Conservation (phyloP, 2,113 vertebrate genomes). For the Colistium nudipinnis region DNA sequence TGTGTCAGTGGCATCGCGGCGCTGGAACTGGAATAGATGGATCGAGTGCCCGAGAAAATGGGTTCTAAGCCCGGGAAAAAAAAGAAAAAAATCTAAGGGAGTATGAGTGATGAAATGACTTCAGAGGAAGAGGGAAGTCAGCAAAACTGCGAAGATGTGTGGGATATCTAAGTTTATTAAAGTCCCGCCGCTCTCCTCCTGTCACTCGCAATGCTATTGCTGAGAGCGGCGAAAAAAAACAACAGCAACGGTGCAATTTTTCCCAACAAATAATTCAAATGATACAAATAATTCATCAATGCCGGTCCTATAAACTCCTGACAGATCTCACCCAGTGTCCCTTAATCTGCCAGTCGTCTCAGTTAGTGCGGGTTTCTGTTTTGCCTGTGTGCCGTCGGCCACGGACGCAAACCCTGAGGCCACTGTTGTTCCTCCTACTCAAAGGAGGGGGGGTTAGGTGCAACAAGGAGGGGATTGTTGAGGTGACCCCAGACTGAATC, state of each 20-base stretch:
- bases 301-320: slow-evolving; percentile 7
- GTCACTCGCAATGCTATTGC: slow-evolving; percentile 17
- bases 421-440: slow-evolving; percentile 54
- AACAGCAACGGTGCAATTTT: slow-evolving; percentile 36
- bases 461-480: slow-evolving; percentile 65
- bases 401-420: too few species aligned
- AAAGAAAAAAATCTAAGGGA: slow-evolving; percentile 27
- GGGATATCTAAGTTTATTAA: slow-evolving; percentile 43
- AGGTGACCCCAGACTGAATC: slow-evolving; percentile 30
- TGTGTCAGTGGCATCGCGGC: slow-evolving; percentile 2
- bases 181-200: slow-evolving; percentile 19
- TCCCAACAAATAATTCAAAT: slow-evolving; percentile 54
- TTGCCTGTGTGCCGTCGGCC: too few species aligned
- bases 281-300: slow-evolving; percentile 55
- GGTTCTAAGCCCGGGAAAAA: slow-evolving; percentile 27
- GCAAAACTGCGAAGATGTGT: slow-evolving; percentile 39
- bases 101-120: slow-evolving; percentile 40
- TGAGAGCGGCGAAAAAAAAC: slow-evolving; percentile 53
- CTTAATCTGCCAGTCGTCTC: slow-evolving; percentile 20
- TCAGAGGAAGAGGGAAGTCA: slow-evolving; percentile 37
- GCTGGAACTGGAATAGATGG: slow-evolving; percentile 39
- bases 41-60: slow-evolving; percentile 50
- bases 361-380: too few species aligned
- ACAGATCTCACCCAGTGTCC: slow-evolving; percentile 20
- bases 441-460: slow-evolving; percentile 47